Evolutionary conservation across 2,113 vertebrate species (phyloP), one percentile per base, ranked within the genome.

Genomic region (Ictalurus punctatus): DNA sequence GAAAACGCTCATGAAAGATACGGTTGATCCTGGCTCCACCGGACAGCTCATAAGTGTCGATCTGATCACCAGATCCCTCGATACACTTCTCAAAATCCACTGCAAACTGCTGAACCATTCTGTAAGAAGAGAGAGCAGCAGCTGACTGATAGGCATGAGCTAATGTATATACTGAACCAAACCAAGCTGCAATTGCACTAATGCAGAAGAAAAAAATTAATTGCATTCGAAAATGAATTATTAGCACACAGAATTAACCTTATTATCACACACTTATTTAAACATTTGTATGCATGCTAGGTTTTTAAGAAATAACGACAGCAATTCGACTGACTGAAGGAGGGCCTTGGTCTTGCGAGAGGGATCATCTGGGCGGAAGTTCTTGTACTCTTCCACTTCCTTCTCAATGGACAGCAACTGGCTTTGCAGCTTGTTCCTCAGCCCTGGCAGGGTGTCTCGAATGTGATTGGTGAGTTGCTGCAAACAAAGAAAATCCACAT

Each of bases 381-480:
- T 97, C 95, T 98, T 99, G 93, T 99, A 98, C 80, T 99, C 98
- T 0, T 98, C 97, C 92, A 99, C 98, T 93, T 99, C 98, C 91
- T 99, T 99, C 94, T 99, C 98, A 1, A 99, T 99, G 93, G 97
- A 97, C 74, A 99, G 94, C 37, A 99, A 96, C 93, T 99, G 98
- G 86, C 97, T 97, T 93, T 99, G 98, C n/a, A 99, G 95, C 91
- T 98, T 99, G 94, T 98, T 99, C 84, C 98, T 95, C 89, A 99
- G 94, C 19, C 94, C 98, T 0, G 98, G 98, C 92, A 99, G 93
- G 0, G 98, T 99, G 94, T 99, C 98, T 86, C 98, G 96, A 94
- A 99, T 99, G 93, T 99, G 98, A 92, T 99, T 99, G 90, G 98
- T 99, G 95, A 99, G 93, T 99, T 99, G 98, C 98, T 99, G 86